These are phyloP conservation scores for Calidris pugnax DNA, from an alignment of 2,113 vertebrate species.

Conservation along the genomic window DNA sequence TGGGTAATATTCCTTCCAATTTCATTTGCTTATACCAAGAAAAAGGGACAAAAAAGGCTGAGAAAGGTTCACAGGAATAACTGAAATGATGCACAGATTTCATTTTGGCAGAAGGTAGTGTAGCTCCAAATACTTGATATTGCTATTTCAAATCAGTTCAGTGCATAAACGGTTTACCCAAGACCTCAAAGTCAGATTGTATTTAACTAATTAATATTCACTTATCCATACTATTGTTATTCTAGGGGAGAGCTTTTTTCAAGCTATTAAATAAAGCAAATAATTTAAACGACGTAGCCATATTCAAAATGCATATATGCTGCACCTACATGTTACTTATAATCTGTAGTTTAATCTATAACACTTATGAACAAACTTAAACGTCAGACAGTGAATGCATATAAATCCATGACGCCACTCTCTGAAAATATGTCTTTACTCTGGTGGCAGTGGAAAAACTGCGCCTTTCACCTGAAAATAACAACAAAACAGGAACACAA, in stretches of 20 bases:
- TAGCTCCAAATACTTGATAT: background rate
- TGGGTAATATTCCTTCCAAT: background rate
- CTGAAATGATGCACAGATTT: background rate
- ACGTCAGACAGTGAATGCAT: background rate
- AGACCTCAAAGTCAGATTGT: background rate
- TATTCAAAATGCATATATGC: accelerated
- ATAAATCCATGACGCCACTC: background rate
- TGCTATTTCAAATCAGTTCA: background rate
- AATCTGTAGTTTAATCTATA: background rate
- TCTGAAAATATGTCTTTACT: background rate
- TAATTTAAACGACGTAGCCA: background rate
- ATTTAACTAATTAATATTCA: background rate
- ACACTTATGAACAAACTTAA: background rate
- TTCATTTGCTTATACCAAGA: background rate
- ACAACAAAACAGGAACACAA: background rate
- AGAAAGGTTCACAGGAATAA: background rate
- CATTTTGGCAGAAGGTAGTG: background rate
- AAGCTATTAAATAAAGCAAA: background rate
- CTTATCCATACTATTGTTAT: background rate
- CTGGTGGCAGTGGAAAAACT: background rate
- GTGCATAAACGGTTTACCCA: background rate
- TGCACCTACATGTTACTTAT: background rate
- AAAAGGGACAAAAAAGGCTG: background rate
- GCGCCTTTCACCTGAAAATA: background rate
- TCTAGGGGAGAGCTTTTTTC: background rate